These are phyloP conservation scores for Chiloscyllium punctatum DNA, from an alignment of 2,797 vertebrate species.

Conservation along the genomic window DNA sequence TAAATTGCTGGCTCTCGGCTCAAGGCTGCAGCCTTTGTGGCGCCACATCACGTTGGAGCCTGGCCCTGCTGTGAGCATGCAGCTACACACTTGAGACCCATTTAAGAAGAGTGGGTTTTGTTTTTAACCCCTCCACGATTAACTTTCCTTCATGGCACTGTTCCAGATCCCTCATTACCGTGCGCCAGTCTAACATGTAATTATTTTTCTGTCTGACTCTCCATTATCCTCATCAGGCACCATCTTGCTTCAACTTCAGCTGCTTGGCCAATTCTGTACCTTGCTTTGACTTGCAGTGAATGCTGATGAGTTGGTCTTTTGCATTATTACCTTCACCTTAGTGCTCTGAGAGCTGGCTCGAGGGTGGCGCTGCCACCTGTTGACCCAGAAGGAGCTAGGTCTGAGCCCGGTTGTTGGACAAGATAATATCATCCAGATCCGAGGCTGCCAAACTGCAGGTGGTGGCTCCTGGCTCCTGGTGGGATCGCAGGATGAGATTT, in stretches of 20 bases:
- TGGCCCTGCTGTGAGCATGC: background rate
- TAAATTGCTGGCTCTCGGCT: slow-evolving; percentile 14
- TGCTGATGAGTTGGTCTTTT: background rate
- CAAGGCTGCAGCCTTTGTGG: slow-evolving; percentile 5
- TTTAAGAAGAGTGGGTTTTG: background rate
- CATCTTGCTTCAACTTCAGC: background rate
- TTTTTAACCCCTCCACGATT: background rate
- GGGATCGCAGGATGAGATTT: no score
- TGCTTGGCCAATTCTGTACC: background rate
- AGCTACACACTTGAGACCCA: background rate
- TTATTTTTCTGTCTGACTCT: background rate
- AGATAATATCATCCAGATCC: background rate
- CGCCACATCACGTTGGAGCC: background rate
- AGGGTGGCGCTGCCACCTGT: background rate
- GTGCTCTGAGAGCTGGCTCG: no score
- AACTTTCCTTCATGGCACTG: background rate
- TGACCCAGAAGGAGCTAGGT: background rate
- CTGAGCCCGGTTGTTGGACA: background rate
- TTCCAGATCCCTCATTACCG: background rate
- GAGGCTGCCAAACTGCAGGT: no score
- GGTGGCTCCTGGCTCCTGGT: no score
- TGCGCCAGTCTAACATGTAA: background rate
- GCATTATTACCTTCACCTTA: background rate
- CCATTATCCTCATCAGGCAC: background rate
- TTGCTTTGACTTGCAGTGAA: background rate